A percentile compares a stretch with the other conserved stretches of the same genome.
Conservation (phyloP, 2,888 invertebrate species). For the Tenthredo distinguenda region DNA sequence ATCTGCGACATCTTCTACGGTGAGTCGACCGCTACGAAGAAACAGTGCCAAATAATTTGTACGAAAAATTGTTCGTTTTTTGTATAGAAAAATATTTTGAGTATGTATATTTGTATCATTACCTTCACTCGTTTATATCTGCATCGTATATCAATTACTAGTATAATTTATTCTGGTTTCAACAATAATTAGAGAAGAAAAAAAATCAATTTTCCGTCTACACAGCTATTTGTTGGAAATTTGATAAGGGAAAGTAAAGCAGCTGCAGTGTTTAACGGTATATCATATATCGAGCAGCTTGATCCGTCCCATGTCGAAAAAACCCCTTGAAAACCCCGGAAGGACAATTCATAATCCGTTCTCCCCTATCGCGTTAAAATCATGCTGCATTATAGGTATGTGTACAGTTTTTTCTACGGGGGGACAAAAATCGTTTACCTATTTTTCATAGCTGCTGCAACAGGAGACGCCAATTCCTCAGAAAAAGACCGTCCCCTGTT, state of each 20-base stretch:
- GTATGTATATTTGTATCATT: not conserved
- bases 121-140: not conserved
- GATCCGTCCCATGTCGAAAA: not conserved
- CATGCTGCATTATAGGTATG: not conserved
- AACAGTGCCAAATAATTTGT: not conserved
- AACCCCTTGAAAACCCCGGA: not conserved
- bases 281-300: not conserved
- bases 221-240: not conserved
- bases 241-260: not conserved
- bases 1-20: constrained; percentile 30
- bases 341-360: not conserved
- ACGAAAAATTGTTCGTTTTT: not conserved
- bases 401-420: not conserved
- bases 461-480: constrained; percentile 25
- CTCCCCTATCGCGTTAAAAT: not conserved
- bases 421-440: not conserved
- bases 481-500: constrained; percentile 79
- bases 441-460: constrained; percentile 15
- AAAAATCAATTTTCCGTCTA: not conserved
- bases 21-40: constrained; percentile 35
- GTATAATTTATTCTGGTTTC: not conserved
- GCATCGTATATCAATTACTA: not conserved
- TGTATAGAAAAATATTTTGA: not conserved
- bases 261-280: not conserved
- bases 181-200: not conserved